phyloP scores from a whole-genome alignment of 2,113 vertebrate genomes.

The Pygoscelis adeliae region DNA sequence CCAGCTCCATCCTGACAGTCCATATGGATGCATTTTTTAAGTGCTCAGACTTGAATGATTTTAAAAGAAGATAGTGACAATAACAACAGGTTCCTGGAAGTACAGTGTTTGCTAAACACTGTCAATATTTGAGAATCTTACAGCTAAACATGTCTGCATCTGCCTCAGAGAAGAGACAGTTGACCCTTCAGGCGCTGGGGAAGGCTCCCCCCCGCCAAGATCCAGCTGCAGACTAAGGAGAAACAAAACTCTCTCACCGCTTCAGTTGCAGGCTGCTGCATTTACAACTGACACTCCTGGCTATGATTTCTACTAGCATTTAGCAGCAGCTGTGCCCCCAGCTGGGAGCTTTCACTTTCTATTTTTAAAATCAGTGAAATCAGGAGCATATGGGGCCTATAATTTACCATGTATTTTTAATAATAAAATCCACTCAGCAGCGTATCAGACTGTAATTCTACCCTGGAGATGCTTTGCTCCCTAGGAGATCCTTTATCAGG shows the following conservation, averaged over 20 bases:
- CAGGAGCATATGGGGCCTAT: slow-evolving; percentile 48
- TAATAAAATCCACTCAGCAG: slow-evolving; percentile 49
- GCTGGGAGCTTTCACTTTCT: slow-evolving; percentile 73
- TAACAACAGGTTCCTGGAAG: neutral
- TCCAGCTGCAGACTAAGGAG: slow-evolving; percentile 23
- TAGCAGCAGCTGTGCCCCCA: slow-evolving; percentile 68
- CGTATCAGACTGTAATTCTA: neutral
- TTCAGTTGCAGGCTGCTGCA: slow-evolving; percentile 6
- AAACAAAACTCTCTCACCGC: neutral
- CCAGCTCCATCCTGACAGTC: neutral
- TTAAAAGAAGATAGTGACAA: neutral
- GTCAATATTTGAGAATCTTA: neutral
- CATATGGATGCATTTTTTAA: neutral
- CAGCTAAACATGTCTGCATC: neutral
- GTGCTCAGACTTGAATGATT: neutral
- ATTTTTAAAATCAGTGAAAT: slow-evolving; percentile 74
- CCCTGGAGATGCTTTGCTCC: slow-evolving; percentile 4
- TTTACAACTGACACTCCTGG: slow-evolving; percentile 58
- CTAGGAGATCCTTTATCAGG: neutral
- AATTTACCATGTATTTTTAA: slow-evolving; percentile 67
- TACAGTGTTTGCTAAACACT: neutral
- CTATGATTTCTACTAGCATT: slow-evolving; percentile 28
- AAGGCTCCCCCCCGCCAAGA: neutral
- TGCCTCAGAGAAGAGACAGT: slow-evolving; percentile 20
- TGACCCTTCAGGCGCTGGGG: slow-evolving; percentile 23